phyloP scores from a whole-genome alignment of 2,113 vertebrate species.

The Leptobrachium ailaonicum region DNA sequence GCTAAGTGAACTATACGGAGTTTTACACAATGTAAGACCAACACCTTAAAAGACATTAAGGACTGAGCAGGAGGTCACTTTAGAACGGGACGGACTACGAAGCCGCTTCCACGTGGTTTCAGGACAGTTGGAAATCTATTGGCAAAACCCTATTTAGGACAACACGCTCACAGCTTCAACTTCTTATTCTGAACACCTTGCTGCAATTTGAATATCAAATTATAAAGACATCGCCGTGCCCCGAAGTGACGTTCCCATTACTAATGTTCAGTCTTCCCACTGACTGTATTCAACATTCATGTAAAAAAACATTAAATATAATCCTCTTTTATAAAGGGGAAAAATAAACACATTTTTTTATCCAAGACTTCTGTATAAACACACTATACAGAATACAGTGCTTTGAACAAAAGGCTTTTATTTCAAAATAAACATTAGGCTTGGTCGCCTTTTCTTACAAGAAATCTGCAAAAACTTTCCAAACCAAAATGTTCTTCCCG shows the following conservation, averaged over 20 bases:
- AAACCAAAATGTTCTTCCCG: not conserved
- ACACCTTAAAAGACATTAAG: constrained; percentile 18
- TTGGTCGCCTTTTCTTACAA: too few species aligned
- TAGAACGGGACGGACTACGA: not conserved
- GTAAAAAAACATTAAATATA: not conserved
- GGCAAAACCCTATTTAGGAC: too few species aligned
- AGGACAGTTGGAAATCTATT: too few species aligned
- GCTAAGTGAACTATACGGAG: constrained; percentile 9
- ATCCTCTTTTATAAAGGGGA: not conserved
- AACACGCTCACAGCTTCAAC: not conserved
- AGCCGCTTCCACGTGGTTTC: too few species aligned
- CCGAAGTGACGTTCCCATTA: not conserved
- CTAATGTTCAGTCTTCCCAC: not conserved
- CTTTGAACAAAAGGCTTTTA: not conserved
- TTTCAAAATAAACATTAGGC: not conserved
- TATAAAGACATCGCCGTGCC: not conserved
- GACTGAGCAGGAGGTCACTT: not conserved
- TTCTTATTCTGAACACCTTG: not conserved
- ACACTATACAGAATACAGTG: not conserved
- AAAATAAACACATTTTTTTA: not conserved
- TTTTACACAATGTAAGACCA: constrained; percentile 11
- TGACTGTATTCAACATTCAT: not conserved
- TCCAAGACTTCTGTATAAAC: not conserved
- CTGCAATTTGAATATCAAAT: not conserved
- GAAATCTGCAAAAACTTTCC: not conserved